Percentiles rank a stretch among this genome's conserved stretches.
These are phyloP conservation scores for Drosophila meridiana DNA, from an alignment of 2,888 invertebrate species.

Conservation along the genomic window DNA sequence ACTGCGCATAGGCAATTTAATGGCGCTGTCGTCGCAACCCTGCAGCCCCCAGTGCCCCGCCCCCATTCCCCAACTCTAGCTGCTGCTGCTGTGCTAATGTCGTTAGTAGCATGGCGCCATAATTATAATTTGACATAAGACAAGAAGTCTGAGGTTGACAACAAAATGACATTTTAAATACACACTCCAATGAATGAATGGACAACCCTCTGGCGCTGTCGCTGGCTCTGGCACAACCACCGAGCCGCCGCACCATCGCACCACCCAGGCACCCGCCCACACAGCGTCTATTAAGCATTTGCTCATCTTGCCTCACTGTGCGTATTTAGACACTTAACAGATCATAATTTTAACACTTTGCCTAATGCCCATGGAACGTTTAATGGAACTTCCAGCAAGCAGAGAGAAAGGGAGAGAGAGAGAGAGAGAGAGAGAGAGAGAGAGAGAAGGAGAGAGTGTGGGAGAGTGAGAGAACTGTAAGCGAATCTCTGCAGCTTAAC, in stretches of 20 bases:
- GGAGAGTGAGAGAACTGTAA: no score
- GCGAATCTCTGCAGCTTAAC: conserved; percentile 5
- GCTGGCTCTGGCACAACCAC: not conserved
- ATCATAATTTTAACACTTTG: conserved; percentile 80
- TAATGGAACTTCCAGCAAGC: conserved; percentile 17
- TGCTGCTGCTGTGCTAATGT: conserved; percentile 60
- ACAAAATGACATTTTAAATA: conserved; percentile 82
- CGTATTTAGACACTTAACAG: conserved; percentile 78
- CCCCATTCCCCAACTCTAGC: not conserved
- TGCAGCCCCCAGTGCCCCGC: not conserved
- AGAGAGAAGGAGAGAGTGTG: no score
- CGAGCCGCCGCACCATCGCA: not conserved
- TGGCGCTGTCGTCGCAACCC: conserved; percentile 41
- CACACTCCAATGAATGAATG: conserved; percentile 52
- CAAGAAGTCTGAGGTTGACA: conserved; percentile 83
- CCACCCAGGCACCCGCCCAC: not conserved
- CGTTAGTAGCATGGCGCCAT: conserved; percentile 75
- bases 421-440: not conserved
- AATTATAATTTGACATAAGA: conserved; percentile 82
- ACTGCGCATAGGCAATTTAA: conserved; percentile 76
- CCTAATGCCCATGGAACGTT: conserved; percentile 55
- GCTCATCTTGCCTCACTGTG: conserved; percentile 33
- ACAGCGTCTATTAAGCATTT: conserved; percentile 24
- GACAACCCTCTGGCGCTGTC: conserved; percentile 36
- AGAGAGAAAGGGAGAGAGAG: no score